phyloP scores from a whole-genome alignment of 2,797 vertebrate species.

The Microctenopoma steveboyesi region DNA sequence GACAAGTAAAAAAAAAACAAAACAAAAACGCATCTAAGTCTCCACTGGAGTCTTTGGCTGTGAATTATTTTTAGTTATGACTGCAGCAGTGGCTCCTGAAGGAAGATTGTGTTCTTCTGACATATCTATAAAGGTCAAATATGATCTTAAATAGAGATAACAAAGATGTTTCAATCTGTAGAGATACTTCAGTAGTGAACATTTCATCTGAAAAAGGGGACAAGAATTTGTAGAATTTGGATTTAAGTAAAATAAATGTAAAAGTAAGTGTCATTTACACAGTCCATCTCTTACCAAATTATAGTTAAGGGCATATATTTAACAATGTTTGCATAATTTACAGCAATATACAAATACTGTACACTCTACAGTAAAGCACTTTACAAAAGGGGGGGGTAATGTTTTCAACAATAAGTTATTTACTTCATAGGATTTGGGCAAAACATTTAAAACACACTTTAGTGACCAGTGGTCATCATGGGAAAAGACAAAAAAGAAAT shows the following conservation, averaged over 20 bases:
- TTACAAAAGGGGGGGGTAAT: conserved; percentile 34
- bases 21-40: background rate
- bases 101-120: conserved; percentile 1
- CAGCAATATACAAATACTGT: conserved; percentile 72
- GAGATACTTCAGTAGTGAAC: conserved; percentile 12
- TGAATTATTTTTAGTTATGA: background rate
- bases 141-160: background rate
- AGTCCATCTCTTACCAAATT: conserved; percentile 25
- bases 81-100: background rate
- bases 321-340: conserved; percentile 61
- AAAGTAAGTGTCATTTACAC: conserved; percentile 45
- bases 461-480: conserved; percentile 57
- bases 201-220: background rate
- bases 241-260: conserved; percentile 23
- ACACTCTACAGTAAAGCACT: conserved; percentile 70
- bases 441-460: conserved; percentile 54
- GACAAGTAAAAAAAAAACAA: background rate
- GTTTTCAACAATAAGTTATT: conserved; percentile 55
- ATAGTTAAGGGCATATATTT: conserved; percentile 23
- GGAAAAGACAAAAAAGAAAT: conserved; percentile 7
- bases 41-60: background rate
- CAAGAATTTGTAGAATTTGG: conserved; percentile 1
- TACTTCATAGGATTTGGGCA: conserved; percentile 24
- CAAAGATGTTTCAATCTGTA: background rate
- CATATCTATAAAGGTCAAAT: background rate